Percentiles rank a stretch among this genome's conserved stretches.
Evolutionary conservation across 2,797 vertebrate genomes (phyloP).

Genomic region (Oreochromis grahami): DNA sequence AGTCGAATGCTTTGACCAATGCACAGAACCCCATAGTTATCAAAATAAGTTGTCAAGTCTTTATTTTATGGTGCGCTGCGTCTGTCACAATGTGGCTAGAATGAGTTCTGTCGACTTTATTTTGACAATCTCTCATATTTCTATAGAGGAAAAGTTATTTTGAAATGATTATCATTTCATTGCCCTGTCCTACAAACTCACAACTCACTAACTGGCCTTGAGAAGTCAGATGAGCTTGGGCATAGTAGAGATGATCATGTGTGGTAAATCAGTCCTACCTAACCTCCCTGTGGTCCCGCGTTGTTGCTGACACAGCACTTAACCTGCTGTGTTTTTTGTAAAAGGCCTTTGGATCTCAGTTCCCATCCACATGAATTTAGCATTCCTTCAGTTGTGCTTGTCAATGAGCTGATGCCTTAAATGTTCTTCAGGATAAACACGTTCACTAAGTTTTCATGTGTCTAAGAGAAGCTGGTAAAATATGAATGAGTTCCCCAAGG

Average conservation of each 20-base stretch:
- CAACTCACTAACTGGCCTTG: background rate
- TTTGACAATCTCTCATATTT: fast-evolving
- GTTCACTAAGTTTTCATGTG: fast-evolving
- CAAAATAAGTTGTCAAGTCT: background rate
- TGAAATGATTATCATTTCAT: background rate
- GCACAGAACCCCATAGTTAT: fast-evolving
- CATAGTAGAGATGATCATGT: background rate
- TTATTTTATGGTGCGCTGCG: background rate
- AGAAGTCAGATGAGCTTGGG: background rate
- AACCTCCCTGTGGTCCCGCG: background rate
- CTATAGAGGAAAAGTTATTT: background rate
- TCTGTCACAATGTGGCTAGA: background rate
- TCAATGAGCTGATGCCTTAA: background rate
- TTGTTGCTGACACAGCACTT: background rate
- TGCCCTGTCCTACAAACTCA: background rate
- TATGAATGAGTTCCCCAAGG: background rate
- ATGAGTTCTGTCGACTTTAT: fast-evolving
- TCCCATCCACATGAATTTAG: fast-evolving
- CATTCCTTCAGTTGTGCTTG: fast-evolving
- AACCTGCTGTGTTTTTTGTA: background rate
- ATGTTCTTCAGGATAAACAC: background rate
- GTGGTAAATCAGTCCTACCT: background rate
- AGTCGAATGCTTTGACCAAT: fast-evolving
- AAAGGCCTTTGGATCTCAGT: background rate
- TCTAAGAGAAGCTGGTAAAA: background rate